Conservation (phyloP, 2,797 vertebrate genomes). For the Neosalanx taihuensis region DNA sequence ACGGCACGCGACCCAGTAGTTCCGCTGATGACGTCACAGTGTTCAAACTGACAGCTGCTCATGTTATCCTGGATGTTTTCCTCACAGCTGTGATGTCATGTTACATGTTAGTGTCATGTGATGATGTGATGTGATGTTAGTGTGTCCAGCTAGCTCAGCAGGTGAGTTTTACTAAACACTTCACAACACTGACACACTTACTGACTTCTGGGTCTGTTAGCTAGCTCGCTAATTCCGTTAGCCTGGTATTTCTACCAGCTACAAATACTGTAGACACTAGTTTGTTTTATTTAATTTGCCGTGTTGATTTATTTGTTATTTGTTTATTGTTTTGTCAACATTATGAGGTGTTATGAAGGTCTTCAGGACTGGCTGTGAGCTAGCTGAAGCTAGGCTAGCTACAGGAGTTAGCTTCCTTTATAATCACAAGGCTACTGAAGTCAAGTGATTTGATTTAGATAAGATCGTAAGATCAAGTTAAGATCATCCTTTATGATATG, state of each 20-base stretch:
- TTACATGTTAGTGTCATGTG: background rate
- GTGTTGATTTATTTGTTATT: too few relatives aligned
- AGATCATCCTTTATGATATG: too few relatives aligned
- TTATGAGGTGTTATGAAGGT: too few relatives aligned
- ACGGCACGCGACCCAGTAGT: background rate
- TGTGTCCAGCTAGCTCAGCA: slow-evolving; percentile 3
- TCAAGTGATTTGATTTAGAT: too few relatives aligned
- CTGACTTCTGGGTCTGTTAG: background rate
- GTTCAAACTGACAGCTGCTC: background rate
- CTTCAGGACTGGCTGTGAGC: too few relatives aligned
- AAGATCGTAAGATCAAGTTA: too few relatives aligned
- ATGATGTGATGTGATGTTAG: background rate
- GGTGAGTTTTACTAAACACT: background rate
- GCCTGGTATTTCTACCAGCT: background rate
- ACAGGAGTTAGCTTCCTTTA: too few relatives aligned
- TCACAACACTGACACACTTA: background rate
- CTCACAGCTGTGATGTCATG: background rate
- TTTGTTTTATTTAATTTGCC: too few relatives aligned
- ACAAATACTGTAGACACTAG: background rate
- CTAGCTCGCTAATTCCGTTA: background rate
- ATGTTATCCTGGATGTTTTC: background rate
- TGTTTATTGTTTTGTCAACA: too few relatives aligned
- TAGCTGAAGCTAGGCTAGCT: too few relatives aligned
- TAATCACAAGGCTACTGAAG: too few relatives aligned
- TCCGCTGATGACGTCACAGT: background rate